Base-by-base conservation (phyloP, 2,888 invertebrate species). In the Hipparchia semele region DNA sequence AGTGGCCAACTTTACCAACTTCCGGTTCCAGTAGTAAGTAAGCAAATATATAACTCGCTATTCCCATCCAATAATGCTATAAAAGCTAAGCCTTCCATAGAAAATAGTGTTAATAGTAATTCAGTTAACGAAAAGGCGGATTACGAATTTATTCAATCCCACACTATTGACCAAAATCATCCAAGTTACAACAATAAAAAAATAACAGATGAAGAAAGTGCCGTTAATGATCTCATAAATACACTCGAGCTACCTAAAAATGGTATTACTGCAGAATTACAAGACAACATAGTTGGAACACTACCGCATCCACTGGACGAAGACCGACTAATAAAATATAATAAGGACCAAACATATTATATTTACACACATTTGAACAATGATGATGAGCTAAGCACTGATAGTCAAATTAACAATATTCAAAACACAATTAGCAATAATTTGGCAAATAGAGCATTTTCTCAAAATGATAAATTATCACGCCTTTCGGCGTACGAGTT, bases 1-100 rank as follows among this genome's bases (percentile, higher is more conserved):
- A 93, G 93, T 76, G 93, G 92, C 49, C 93, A 94, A 79, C 80
- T 92, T 69, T 94, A 94, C 77, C 87, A 92, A 79, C 83, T 87
- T 65, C 87, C 93, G 46, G 93, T 93, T 62, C 92, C 92, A 71
- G 90, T 91, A 75, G 92, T 93, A 46, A 90, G 90, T 13, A 86
- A 80, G 73, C 86, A 91, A 76, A 83, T 91, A 75, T 89, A 90
- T 76, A 92, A 92, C 74, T 82, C 79, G 72, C 88, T 85, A 76
- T 72, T 71, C 79, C 73, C 81, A 46, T 71, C 76, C 6, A 71
- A 65, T 9, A 74, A 69, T 39, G 69, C 53, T 23, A 8, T 67
- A 49, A 64, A 61, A 12, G 9, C 61, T 0, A 60, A 60, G 13
- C 58, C 49, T 45, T 66, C 46, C n/a, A 67, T 46, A 49, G 62